phyloP scores from a whole-genome alignment of 64 coral and sea anemone genomes.

The Porites lutea region DNA sequence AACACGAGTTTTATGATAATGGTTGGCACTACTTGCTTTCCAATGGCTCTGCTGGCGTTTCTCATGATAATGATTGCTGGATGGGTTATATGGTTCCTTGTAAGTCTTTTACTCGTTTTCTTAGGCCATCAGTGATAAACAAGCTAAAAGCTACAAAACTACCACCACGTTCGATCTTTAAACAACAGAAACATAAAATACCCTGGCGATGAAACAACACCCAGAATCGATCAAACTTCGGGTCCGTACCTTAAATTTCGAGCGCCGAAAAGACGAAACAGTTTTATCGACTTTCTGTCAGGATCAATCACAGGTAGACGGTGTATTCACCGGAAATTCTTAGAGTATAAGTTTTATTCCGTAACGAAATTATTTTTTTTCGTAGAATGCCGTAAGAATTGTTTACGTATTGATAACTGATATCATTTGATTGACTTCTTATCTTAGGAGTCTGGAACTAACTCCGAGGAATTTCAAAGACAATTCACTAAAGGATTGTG shows the following conservation, averaged over 20 bases:
- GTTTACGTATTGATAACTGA: background rate
- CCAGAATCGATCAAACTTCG: no score
- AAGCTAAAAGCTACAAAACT: no score
- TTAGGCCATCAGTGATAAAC: background rate
- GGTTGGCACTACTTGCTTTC: slow-evolving; percentile 5
- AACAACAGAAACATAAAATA: no score
- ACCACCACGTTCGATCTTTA: no score
- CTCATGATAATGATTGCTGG: background rate
- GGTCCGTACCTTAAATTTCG: no score
- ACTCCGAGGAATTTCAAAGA: slow-evolving; percentile 45
- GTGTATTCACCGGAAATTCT: no score
- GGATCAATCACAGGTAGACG: no score
- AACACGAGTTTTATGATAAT: background rate
- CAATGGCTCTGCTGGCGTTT: background rate
- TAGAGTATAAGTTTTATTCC: no score
- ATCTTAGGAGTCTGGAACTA: slow-evolving; percentile 39
- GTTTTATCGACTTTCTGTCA: no score
- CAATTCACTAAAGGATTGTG: slow-evolving; percentile 53
- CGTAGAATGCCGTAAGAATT: background rate
- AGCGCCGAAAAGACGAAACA: no score
- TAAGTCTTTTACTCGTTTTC: background rate
- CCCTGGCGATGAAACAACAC: no score
- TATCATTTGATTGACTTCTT: background rate
- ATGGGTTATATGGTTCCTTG: background rate
- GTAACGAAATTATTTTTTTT: no score